Percentiles rank a stretch among this genome's conserved stretches.
Evolutionary conservation across 1,140 invertebrate species (phyloP).

Genomic region (Scaptomyza hsui): DNA sequence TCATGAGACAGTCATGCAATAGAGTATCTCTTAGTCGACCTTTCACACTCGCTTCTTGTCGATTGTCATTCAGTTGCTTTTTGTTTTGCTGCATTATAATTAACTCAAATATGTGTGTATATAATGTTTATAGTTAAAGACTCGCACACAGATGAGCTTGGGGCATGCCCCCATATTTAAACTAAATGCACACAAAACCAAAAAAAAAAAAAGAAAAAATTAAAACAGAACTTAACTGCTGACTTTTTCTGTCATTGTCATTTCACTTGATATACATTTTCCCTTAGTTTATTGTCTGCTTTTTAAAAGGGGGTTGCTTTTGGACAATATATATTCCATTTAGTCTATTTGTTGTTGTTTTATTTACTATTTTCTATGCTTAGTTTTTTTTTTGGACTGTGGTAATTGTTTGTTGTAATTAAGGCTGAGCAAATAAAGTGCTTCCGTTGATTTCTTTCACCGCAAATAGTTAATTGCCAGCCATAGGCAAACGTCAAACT

Average conservation of each 20-base stretch:
- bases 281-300: slow-evolving; percentile 37
- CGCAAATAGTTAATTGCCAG: slow-evolving; percentile 79
- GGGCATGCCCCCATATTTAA: slow-evolving; percentile 60
- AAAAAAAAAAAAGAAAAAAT: too few species aligned
- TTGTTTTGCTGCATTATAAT: slow-evolving; percentile 69
- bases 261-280: slow-evolving; percentile 35
- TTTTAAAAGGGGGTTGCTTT: slow-evolving; percentile 48
- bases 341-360: neutral
- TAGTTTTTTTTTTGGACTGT: slow-evolving; percentile 30
- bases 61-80: slow-evolving; percentile 45
- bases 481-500: slow-evolving; percentile 55
- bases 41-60: slow-evolving; percentile 2
- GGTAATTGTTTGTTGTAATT: slow-evolving; percentile 80
- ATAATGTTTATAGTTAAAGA: slow-evolving; percentile 75
- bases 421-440: slow-evolving; percentile 78
- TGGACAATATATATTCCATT: slow-evolving; percentile 35
- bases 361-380: slow-evolving; percentile 13
- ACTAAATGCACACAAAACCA: slow-evolving; percentile 56
- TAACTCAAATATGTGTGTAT: slow-evolving; percentile 77
- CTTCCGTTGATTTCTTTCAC: slow-evolving; percentile 82
- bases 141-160: slow-evolving; percentile 36
- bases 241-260: slow-evolving; percentile 39
- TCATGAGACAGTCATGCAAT: too few species aligned
- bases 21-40: neutral
- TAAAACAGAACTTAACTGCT: slow-evolving; percentile 30